Evolutionary conservation across 2,888 invertebrate species (phyloP).

Genomic region (Boloria euphrosyne): DNA sequence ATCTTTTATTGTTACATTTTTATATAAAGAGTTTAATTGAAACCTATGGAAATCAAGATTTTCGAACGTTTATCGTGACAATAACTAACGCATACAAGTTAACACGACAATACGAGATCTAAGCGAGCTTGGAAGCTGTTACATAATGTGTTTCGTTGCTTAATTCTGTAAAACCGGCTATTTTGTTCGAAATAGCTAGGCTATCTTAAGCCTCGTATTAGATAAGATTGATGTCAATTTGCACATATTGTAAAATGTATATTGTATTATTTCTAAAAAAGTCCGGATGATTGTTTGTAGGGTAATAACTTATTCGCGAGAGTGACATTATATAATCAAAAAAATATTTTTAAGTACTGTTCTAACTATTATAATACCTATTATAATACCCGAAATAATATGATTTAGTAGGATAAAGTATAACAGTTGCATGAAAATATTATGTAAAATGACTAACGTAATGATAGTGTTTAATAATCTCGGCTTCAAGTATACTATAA

Average conservation of each 20-base stretch:
- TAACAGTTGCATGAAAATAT: not conserved
- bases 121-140: slow-evolving; percentile 67
- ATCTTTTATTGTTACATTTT: slow-evolving; percentile 42
- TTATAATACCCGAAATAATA: too few relatives aligned
- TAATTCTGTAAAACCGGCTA: slow-evolving; percentile 23
- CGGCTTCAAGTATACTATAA: too few relatives aligned
- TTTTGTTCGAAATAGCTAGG: slow-evolving; percentile 6
- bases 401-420: too few relatives aligned
- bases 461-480: not conserved
- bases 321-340: slow-evolving; percentile 2
- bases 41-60: slow-evolving; percentile 46
- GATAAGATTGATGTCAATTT: slow-evolving; percentile 26
- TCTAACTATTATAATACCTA: too few relatives aligned
- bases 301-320: slow-evolving; percentile 3
- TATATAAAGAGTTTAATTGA: slow-evolving; percentile 44
- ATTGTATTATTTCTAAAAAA: slow-evolving; percentile 9
- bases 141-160: slow-evolving; percentile 37
- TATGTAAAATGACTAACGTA: not conserved
- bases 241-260: slow-evolving; percentile 9
- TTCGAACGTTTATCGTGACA: slow-evolving; percentile 68
- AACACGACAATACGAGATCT: slow-evolving; percentile 67
- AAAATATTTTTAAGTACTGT: not conserved
- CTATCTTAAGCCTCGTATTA: slow-evolving; percentile 3
- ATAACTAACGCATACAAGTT: slow-evolving; percentile 75
- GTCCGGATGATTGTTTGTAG: slow-evolving; percentile 11